Evolutionary conservation across 2,888 invertebrate species (phyloP), one percentile per base, ranked within the genome.

Genomic region (Ormyrus rosae): DNA sequence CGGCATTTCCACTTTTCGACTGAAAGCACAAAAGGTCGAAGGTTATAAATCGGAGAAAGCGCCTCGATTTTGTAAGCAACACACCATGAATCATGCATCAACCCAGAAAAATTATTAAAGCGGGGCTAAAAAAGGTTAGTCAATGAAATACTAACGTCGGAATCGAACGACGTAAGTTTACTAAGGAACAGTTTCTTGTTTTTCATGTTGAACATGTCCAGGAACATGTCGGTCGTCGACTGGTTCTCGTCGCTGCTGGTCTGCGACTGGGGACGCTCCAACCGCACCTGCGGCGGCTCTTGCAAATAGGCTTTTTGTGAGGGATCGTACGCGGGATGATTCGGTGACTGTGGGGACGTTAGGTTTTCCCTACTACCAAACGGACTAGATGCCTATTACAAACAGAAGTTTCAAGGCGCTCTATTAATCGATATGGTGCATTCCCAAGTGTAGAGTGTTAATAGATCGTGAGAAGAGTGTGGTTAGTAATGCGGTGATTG

Each of bases 141-240:
- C 10, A 55, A 10, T 45, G 11, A 60, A 4, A 34, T 34, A 53
- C 34, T 60, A 75, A 97, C 97, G 92, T 98, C 98, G 0, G 97
- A 96, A 88, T 96, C 98, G 90, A 95, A 97, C 7, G 96, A 98
- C 77, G 97, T 96, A 78, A 98, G 92, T 91, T 96, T 97, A 90
- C 96, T 96, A 84, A 97, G 93, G 50, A 97, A 92, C 10, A 81
- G 79, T 48, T 83, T 83, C 88, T 97, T 96, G 85, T 97, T 94
- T 91, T 98, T 98, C 90, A 97, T 97, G 84, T 96, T 96, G 85
- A 98, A 93, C 94, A 98, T 95, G 88, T 98, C 98, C 88, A 97
- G 95, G 90, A 98, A 96, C 94, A 98, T 97, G 88, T 98, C 98
- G 0, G 97, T 94, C 3, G 97, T 96, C 70, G 96, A 95, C 86